Percentiles rank a stretch among this genome's conserved stretches.
phyloP scores from a whole-genome alignment of 2,888 invertebrate species.

The Andrena bucephala region DNA sequence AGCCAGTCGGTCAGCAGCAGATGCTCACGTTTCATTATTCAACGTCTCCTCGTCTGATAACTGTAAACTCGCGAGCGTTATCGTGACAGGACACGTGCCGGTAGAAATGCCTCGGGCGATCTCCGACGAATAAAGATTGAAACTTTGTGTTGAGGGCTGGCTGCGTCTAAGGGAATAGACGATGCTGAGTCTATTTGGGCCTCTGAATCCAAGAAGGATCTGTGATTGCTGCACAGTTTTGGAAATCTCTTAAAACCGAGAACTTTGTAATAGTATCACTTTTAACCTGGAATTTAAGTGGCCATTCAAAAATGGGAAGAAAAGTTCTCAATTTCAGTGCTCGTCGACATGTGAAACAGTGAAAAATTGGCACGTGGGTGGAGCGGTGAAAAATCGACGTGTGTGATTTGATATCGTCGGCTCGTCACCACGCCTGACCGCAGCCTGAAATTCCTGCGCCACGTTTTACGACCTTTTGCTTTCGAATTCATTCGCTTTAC shows the following conservation, averaged over 20 bases:
- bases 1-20: constrained; percentile 49
- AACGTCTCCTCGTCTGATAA: constrained; percentile 21
- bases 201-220: no score
- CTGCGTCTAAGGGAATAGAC: not conserved
- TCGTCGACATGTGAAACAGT: no score
- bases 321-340: no score
- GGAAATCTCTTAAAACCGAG: no score
- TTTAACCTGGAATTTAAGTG: no score
- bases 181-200: no score
- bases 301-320: no score
- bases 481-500: constrained; percentile 4
- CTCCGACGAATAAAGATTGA: not conserved
- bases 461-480: not conserved
- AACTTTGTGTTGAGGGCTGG: not conserved
- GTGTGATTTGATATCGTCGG: not conserved
- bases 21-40: constrained; percentile 70
- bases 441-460: not conserved
- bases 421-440: not conserved
- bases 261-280: no score
- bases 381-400: not conserved
- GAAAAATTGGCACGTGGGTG: no score
- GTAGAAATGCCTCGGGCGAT: not conserved
- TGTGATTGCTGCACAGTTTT: no score
- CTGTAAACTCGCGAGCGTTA: constrained; percentile 21
- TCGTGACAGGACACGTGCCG: constrained; percentile 28